Conservation (phyloP, 2,113 vertebrate genomes). For the Athene cunicularia region DNA sequence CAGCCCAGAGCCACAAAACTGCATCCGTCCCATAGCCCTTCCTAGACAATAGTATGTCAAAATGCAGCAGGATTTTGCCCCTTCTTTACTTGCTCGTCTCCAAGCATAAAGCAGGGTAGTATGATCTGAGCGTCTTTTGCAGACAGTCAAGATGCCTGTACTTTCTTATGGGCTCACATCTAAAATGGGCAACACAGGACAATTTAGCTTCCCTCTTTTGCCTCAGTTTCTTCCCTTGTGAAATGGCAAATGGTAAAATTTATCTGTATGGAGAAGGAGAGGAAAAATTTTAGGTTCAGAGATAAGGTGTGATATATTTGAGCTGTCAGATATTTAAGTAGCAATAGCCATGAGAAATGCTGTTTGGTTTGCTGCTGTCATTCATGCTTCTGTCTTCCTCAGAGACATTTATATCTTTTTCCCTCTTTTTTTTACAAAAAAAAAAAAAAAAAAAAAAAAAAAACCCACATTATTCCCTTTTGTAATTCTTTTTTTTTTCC, state of each 20-base stretch:
- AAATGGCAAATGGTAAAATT: not conserved
- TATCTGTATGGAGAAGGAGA: not conserved
- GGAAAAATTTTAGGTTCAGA: not conserved
- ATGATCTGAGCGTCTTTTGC: not conserved
- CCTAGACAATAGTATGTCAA: not conserved
- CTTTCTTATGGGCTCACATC: not conserved
- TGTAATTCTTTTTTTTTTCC: not conserved
- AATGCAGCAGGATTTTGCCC: not conserved
- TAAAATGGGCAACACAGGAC: not conserved
- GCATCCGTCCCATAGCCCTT: not conserved
- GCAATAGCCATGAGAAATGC: not conserved
- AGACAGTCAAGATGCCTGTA: not conserved
- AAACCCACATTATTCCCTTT: not conserved
- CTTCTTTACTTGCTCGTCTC: not conserved
- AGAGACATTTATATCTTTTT: not conserved
- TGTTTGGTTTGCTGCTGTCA: not conserved
- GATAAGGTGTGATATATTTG: not conserved
- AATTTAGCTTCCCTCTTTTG: not conserved
- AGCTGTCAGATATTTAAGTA: not conserved
- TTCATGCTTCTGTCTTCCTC: not conserved
- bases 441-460: too few relatives aligned
- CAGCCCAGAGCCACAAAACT: not conserved
- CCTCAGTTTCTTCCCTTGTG: not conserved
- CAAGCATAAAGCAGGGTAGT: not conserved
- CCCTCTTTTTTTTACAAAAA: not conserved